Conservation (phyloP, 1,140 invertebrate genomes). For the Saccostrea glomerata region DNA sequence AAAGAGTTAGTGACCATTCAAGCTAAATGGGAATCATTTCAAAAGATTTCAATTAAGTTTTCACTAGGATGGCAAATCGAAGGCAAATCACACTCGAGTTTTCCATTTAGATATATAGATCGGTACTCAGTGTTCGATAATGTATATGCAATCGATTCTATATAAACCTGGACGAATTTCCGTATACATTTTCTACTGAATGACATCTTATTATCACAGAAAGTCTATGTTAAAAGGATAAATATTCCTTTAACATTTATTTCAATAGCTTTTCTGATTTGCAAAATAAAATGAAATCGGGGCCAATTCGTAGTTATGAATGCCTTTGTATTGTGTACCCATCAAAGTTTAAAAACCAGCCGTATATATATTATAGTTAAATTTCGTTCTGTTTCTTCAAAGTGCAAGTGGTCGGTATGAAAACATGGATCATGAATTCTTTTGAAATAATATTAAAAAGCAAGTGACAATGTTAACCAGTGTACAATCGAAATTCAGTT, state of each 20-base stretch:
- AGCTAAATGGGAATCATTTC: not conserved
- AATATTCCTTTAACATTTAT: not conserved
- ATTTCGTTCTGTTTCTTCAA: not conserved
- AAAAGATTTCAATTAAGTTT: slow-evolving; percentile 6
- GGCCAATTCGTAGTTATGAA: not conserved
- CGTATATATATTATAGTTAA: not conserved
- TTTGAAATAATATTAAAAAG: slow-evolving; percentile 5
- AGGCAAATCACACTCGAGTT: slow-evolving; percentile 13
- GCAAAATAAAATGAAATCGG: not conserved
- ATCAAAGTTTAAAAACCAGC: slow-evolving; percentile 21
- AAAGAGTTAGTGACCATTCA: not conserved
- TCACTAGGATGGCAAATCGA: slow-evolving; percentile 29
- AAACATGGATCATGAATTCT: slow-evolving; percentile 30
- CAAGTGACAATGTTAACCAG: not conserved
- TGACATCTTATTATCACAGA: not conserved
- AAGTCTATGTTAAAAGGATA: not conserved
- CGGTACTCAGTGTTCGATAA: not conserved
- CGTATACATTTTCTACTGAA: not conserved
- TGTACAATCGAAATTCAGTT: not conserved
- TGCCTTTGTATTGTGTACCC: not conserved
- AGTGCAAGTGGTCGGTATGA: slow-evolving; percentile 13
- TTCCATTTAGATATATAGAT: not conserved
- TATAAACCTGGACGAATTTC: not conserved
- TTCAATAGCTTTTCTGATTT: slow-evolving; percentile 7
- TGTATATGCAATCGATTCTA: not conserved